Conservation (phyloP, 92 coral and sea anemone genomes). For the Scolanthus callimorphus region DNA sequence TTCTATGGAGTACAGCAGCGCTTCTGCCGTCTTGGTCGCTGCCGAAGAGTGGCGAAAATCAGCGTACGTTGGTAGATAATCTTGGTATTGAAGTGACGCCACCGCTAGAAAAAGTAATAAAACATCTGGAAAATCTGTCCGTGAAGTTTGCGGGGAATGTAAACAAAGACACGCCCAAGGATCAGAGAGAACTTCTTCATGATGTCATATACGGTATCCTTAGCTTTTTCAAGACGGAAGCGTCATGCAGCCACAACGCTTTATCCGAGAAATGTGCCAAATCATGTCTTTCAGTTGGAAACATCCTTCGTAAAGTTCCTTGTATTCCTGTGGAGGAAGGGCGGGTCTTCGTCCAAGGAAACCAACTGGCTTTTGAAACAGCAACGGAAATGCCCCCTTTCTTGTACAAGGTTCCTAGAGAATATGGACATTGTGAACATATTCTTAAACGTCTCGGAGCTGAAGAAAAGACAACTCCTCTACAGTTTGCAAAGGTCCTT, state of each 20-base stretch:
- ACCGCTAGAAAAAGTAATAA: constrained; percentile 77
- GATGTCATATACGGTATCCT: constrained; percentile 75
- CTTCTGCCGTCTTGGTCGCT: constrained; percentile 87
- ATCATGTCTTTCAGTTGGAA: constrained; percentile 75
- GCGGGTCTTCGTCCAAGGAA: constrained; percentile 72
- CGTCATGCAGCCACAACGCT: constrained; percentile 48
- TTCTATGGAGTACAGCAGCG: constrained; percentile 74
- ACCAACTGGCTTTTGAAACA: constrained; percentile 80
- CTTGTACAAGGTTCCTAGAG: constrained; percentile 91
- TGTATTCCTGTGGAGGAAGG: constrained; percentile 93
- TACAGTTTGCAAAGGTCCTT: constrained; percentile 76
- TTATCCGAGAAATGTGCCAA: constrained; percentile 66
- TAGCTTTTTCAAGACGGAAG: constrained; percentile 67
- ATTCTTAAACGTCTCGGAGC: constrained; percentile 92
- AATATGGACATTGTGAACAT: constrained; percentile 88
- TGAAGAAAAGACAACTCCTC: constrained; percentile 78
- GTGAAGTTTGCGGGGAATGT: constrained; percentile 73
- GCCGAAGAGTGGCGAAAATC: constrained; percentile 54
- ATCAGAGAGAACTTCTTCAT: constrained; percentile 77
- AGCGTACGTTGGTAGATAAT: constrained; percentile 45
- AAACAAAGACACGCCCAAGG: constrained; percentile 84
- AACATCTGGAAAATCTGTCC: constrained; percentile 70
- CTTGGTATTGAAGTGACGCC: constrained; percentile 78
- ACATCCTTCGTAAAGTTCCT: constrained; percentile 54
- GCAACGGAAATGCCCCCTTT: constrained; percentile 74